Conservation (phyloP, 2,888 invertebrate genomes). For the Clunio marinus region DNA sequence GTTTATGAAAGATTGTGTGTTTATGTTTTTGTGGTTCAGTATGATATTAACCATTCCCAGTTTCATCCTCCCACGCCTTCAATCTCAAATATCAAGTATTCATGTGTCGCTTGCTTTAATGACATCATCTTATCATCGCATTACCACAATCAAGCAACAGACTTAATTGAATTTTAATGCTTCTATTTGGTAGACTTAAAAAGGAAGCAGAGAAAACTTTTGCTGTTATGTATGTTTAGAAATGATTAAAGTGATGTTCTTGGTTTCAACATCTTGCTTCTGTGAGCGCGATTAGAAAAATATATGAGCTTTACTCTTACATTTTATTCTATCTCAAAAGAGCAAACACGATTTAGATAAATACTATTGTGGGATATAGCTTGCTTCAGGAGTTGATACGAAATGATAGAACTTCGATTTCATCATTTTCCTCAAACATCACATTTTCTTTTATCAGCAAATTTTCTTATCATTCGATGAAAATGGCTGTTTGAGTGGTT, state of each 20-base stretch:
- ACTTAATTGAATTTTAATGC: slow-evolving; percentile 24
- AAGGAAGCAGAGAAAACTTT: not conserved
- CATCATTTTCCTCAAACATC: not conserved
- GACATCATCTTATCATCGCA: slow-evolving; percentile 22
- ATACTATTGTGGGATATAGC: not conserved
- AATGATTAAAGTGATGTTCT: not conserved
- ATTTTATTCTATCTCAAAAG: not conserved
- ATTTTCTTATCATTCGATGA: slow-evolving; percentile 12
- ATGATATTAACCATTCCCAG: not conserved
- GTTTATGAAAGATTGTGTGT: slow-evolving; percentile 7
- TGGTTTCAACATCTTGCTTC: not conserved
- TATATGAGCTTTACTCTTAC: not conserved
- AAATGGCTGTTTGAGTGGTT: slow-evolving; percentile 19
- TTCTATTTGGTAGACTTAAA: not conserved
- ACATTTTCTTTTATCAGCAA: slow-evolving; percentile 13
- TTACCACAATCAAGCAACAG: slow-evolving; percentile 15
- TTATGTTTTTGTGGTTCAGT: slow-evolving; percentile 4
- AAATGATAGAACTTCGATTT: not conserved
- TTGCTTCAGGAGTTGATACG: not conserved
- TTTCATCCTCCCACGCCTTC: not conserved
- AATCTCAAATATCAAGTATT: not conserved
- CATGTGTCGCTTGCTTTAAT: slow-evolving; percentile 16
- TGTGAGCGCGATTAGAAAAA: not conserved
- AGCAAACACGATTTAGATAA: slow-evolving; percentile 4
- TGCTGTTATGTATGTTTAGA: not conserved